Evolutionary conservation across 2,113 vertebrate genomes (phyloP).

Genomic region (Atherinomorus stipes): DNA sequence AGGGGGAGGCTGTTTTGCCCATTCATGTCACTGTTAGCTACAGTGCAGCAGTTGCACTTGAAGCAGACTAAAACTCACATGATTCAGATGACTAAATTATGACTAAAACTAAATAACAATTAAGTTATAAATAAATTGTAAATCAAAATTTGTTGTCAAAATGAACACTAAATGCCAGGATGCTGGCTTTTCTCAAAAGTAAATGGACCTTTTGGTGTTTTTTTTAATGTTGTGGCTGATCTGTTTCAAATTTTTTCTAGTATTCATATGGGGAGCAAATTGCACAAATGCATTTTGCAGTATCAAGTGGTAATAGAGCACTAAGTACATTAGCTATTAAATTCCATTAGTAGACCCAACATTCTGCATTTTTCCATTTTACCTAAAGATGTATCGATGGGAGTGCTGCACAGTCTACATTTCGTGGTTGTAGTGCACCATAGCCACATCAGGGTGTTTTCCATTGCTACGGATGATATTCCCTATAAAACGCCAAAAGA

Average conservation of each 20-base stretch:
- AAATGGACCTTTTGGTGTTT: background rate
- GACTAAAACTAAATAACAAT: too few relatives aligned
- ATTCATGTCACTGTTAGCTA: too few relatives aligned
- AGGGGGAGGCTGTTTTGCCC: too few relatives aligned
- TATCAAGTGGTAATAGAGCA: background rate
- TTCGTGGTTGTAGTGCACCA: slow-evolving; percentile 21
- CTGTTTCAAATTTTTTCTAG: background rate
- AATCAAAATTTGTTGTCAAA: too few relatives aligned
- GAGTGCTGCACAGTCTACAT: background rate
- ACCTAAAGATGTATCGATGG: slow-evolving; percentile 40
- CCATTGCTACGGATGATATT: slow-evolving; percentile 47
- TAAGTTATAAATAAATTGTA: too few relatives aligned
- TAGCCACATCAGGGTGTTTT: slow-evolving; percentile 39
- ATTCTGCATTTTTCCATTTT: slow-evolving; percentile 50
- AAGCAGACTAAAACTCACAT: too few relatives aligned
- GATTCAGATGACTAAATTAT: too few relatives aligned
- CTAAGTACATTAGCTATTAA: slow-evolving; percentile 18
- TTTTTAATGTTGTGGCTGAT: background rate
- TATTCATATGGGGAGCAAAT: background rate
- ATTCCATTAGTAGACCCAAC: slow-evolving; percentile 50
- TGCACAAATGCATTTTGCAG: background rate
- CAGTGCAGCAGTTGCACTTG: too few relatives aligned
- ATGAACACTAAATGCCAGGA: too few relatives aligned
- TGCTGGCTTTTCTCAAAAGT: too few relatives aligned
- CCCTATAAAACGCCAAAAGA: slow-evolving; percentile 51